Evolutionary conservation across 2,113 vertebrate genomes (phyloP).

Genomic region (Ictidomys tridecemlineatus): DNA sequence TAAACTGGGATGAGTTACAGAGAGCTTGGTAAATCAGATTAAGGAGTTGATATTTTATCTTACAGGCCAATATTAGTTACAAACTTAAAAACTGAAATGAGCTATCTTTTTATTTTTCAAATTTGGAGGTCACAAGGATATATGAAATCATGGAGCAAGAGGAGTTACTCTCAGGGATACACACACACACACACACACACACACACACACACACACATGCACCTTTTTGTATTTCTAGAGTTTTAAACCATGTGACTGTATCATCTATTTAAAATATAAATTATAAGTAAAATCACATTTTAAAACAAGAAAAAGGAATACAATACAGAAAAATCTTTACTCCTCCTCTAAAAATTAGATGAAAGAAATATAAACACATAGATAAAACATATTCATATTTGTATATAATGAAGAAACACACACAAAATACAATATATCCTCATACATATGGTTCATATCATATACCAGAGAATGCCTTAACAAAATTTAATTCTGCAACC

Average conservation of each 20-base stretch:
- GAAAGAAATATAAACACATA: constrained; percentile 16
- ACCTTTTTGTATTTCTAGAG: constrained; percentile 18
- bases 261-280: constrained; percentile 47
- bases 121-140: not conserved
- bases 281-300: constrained; percentile 48
- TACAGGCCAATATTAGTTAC: not conserved
- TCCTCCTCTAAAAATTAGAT: constrained; percentile 24
- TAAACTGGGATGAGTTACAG: constrained; percentile 29
- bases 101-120: constrained; percentile 55
- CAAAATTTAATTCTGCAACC: constrained; percentile 22
- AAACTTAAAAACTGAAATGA: constrained; percentile 23
- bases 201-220: not conserved
- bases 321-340: constrained; percentile 53
- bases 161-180: constrained; percentile 36
- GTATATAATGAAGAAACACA: constrained; percentile 16
- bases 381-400: constrained; percentile 53
- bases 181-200: not conserved
- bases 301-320: constrained; percentile 44
- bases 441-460: constrained; percentile 26
- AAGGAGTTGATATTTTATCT: constrained; percentile 63
- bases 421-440: not conserved
- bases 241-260: constrained; percentile 33
- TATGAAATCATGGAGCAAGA: constrained; percentile 39
- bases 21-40: constrained; percentile 62
- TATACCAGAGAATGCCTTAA: not conserved